Conservation (phyloP, 2,113 vertebrate species). For the Nothoprocta perdicaria region DNA sequence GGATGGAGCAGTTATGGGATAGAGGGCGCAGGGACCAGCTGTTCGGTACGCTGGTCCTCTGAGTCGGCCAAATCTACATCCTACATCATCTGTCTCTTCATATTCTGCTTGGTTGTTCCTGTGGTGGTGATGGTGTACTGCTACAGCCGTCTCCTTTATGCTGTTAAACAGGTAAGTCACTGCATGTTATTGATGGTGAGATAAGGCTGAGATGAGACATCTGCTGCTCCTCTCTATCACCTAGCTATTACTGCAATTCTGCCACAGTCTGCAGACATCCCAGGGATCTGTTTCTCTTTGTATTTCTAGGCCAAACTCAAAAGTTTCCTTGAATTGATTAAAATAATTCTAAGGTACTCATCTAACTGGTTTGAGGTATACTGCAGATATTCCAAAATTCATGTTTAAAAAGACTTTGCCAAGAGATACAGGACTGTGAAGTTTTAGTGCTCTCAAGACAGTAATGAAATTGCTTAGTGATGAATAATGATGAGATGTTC, state of each 20-base stretch:
- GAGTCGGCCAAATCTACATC: constrained; percentile 78
- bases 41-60: constrained; percentile 86
- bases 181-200: fast-evolving
- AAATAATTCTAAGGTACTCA: not conserved
- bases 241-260: not conserved
- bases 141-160: constrained; percentile 83
- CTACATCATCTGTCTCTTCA: constrained; percentile 89
- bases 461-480: not conserved
- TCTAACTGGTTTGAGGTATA: not conserved
- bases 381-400: not conserved
- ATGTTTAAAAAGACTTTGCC: not conserved
- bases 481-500: not conserved
- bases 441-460: not conserved
- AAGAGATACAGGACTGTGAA: not conserved
- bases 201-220: not conserved
- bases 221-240: not conserved
- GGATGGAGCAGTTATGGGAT: constrained; percentile 89
- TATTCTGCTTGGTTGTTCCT: constrained; percentile 87
- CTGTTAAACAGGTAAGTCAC: constrained; percentile 85
- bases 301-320: not conserved
- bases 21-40: constrained; percentile 88
- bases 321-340: not conserved
- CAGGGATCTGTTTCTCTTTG: not conserved
- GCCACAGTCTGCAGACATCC: not conserved
- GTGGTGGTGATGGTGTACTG: constrained; percentile 87